Conservation (phyloP, 1,140 invertebrate species). For the Leptinotarsa defecta region DNA sequence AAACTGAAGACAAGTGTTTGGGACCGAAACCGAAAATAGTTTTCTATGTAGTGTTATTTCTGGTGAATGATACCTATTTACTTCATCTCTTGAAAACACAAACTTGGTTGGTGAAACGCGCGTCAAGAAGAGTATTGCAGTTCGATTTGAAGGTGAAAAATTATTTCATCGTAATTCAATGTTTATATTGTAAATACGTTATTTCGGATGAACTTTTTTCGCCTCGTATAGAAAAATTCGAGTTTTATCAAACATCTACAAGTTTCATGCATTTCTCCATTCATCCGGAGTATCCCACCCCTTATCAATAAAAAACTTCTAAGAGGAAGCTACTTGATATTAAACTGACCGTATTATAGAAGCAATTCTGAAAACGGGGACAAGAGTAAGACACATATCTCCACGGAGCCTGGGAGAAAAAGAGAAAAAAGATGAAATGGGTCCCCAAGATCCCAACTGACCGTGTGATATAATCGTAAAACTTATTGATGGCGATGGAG, state of each 20-base stretch:
- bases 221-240: too few species aligned
- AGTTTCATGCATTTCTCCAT: slow-evolving; percentile 10
- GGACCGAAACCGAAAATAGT: too few species aligned
- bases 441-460: slow-evolving; percentile 36
- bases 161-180: too few species aligned
- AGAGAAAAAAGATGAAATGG: slow-evolving; percentile 22
- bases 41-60: too few species aligned
- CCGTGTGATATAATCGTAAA: slow-evolving; percentile 53
- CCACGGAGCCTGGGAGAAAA: slow-evolving; percentile 48
- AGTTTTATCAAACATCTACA: neutral
- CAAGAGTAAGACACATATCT: neutral
- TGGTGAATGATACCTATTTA: too few species aligned
- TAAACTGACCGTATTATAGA: slow-evolving; percentile 50
- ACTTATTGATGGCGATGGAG: slow-evolving; percentile 52
- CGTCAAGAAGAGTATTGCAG: too few species aligned
- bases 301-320: slow-evolving; percentile 43
- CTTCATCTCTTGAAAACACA: too few species aligned
- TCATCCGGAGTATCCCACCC: slow-evolving; percentile 29
- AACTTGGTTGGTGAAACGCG: too few species aligned
- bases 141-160: too few species aligned
- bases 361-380: slow-evolving; percentile 28
- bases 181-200: too few species aligned
- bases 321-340: slow-evolving; percentile 47
- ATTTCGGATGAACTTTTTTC: too few species aligned
- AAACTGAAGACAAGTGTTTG: too few species aligned